phyloP scores from a whole-genome alignment of 2,113 vertebrate species.

The Macquaria australasica region DNA sequence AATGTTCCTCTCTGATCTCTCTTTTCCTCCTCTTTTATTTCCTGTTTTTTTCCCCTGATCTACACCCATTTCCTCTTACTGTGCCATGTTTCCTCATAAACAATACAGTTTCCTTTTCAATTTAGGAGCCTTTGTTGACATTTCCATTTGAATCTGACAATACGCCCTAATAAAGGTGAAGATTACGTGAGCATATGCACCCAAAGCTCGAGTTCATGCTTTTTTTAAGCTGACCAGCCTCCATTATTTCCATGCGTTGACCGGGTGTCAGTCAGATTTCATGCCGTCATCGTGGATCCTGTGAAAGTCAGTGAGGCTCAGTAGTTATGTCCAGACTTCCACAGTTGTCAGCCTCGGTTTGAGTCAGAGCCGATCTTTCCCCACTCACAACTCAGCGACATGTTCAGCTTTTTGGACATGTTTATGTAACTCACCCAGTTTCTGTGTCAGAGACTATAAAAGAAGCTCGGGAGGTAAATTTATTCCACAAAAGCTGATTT shows the following conservation, averaged over 20 bases:
- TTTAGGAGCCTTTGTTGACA: slow-evolving; percentile 37
- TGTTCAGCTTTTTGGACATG: not conserved
- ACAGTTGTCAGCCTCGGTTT: slow-evolving; percentile 46
- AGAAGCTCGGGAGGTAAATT: not conserved
- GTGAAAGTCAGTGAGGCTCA: slow-evolving; percentile 29
- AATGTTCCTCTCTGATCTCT: slow-evolving; percentile 4
- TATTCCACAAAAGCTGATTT: slow-evolving; percentile 9
- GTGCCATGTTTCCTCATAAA: slow-evolving; percentile 62
- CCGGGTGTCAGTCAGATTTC: slow-evolving; percentile 47
- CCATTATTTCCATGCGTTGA: slow-evolving; percentile 26
- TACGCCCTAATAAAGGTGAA: slow-evolving; percentile 4
- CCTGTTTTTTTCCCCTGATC: slow-evolving; percentile 49
- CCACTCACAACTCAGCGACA: not conserved
- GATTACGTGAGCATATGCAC: slow-evolving; percentile 5
- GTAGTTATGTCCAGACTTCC: slow-evolving; percentile 29
- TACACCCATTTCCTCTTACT: slow-evolving; percentile 57
- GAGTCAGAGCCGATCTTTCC: slow-evolving; percentile 41
- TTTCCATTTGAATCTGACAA: slow-evolving; percentile 40
- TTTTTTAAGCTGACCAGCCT: slow-evolving; percentile 7
- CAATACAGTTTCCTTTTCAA: slow-evolving; percentile 46
- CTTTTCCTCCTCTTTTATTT: slow-evolving; percentile 50
- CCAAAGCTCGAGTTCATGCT: not conserved
- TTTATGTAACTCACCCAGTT: slow-evolving; percentile 25
- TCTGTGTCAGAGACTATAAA: slow-evolving; percentile 6
- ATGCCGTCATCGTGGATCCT: slow-evolving; percentile 51